A percentile compares a stretch with the other conserved stretches of the same genome.
phyloP scores from a whole-genome alignment of 1,140 invertebrate genomes.

The Archegozetes longisetosus region DNA sequence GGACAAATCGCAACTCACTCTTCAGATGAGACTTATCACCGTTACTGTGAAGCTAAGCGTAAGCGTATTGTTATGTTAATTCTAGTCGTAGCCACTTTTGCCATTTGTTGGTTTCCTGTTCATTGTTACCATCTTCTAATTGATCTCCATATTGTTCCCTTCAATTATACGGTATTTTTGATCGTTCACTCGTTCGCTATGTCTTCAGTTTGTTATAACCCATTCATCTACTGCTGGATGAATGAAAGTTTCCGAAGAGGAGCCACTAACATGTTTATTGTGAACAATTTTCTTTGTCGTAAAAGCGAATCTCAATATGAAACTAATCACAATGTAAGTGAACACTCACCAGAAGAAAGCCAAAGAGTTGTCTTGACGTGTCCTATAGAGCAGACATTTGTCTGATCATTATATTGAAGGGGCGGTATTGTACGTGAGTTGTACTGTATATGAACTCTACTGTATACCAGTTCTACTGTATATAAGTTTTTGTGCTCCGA shows the following conservation, averaged over 20 bases:
- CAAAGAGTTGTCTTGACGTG: neutral
- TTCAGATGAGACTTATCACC: constrained; percentile 22
- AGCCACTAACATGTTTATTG: constrained; percentile 39
- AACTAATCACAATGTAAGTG: neutral
- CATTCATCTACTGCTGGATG: constrained; percentile 91
- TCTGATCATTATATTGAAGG: neutral
- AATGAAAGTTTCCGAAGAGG: constrained; percentile 97
- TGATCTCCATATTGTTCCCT: constrained; percentile 23
- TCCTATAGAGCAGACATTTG: neutral
- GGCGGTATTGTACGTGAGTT: too few species aligned
- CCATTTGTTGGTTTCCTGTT: constrained; percentile 36
- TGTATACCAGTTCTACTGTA: too few species aligned
- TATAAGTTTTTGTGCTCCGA: too few species aligned
- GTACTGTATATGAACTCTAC: too few species aligned
- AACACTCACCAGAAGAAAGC: neutral
- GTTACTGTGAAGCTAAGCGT: constrained; percentile 24
- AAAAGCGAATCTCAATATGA: too few species aligned
- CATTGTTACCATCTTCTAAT: constrained; percentile 33
- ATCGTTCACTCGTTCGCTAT: constrained; percentile 67
- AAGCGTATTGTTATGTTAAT: constrained; percentile 38
- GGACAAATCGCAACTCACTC: constrained; percentile 21
- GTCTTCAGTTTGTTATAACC: constrained; percentile 89
- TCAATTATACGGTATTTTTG: constrained; percentile 10
- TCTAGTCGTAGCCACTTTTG: constrained; percentile 34
- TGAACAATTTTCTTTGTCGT: neutral